Evolutionary conservation across 2,888 invertebrate species (phyloP).

Genomic region (Hoplodrina ambigua): DNA sequence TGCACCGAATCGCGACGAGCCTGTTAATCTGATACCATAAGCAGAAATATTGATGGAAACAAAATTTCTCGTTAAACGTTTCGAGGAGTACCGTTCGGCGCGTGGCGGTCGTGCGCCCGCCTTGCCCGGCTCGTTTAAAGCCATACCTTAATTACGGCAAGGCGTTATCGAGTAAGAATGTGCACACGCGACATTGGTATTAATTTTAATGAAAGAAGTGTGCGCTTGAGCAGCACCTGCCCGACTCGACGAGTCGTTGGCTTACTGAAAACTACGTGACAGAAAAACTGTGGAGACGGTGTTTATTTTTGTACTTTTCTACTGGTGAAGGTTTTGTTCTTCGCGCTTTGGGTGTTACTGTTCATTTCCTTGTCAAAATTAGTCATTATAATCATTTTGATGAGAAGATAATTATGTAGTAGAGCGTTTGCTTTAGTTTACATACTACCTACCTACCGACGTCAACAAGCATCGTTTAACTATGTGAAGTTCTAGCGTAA

Average conservation of each 20-base stretch:
- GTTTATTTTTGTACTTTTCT: not conserved
- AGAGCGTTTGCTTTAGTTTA: too few relatives aligned
- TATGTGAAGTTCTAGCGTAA: too few relatives aligned
- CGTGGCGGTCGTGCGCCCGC: constrained; percentile 81
- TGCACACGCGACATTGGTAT: constrained; percentile 90
- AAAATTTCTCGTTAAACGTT: constrained; percentile 80
- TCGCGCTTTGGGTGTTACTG: too few relatives aligned
- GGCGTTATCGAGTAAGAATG: constrained; percentile 91
- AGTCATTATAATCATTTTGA: too few relatives aligned
- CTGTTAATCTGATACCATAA: constrained; percentile 81
- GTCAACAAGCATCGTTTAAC: too few relatives aligned
- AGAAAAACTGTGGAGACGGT: constrained; percentile 40
- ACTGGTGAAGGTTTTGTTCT: not conserved
- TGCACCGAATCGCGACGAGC: constrained; percentile 41
- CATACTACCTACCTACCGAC: too few relatives aligned
- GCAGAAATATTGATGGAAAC: constrained; percentile 80
- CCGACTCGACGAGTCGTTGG: constrained; percentile 73
- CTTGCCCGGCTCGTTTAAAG: constrained; percentile 72
- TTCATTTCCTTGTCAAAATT: too few relatives aligned
- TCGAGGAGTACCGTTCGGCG: constrained; percentile 79
- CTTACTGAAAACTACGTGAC: constrained; percentile 82
- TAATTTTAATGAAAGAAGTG: constrained; percentile 91
- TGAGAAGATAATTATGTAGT: too few relatives aligned
- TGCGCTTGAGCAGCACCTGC: constrained; percentile 87
- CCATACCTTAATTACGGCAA: constrained; percentile 88